Conservation (phyloP, 2,113 vertebrate species). For the Micronycteris hirsuta region DNA sequence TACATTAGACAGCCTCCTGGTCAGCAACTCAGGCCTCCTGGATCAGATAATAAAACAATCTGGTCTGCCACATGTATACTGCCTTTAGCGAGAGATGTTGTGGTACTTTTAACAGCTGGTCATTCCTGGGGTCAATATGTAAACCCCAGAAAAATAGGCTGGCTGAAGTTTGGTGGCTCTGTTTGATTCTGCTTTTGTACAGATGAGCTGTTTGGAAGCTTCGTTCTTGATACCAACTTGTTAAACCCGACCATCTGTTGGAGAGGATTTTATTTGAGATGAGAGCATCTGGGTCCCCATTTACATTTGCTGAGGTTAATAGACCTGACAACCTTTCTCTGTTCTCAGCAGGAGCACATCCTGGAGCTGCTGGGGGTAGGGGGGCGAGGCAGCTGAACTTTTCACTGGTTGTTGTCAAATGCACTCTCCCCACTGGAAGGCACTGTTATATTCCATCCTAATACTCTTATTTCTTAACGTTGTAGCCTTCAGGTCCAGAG, state of each 20-base stretch:
- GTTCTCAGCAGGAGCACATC: conserved; percentile 73
- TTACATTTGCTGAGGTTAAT: conserved; percentile 80
- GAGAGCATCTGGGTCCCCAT: conserved; percentile 70
- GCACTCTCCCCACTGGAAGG: not conserved
- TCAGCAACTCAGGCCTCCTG: not conserved
- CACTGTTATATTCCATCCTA: conserved; percentile 21
- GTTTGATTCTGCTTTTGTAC: not conserved
- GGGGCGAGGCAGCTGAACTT: conserved; percentile 51
- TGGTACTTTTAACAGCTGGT: not conserved
- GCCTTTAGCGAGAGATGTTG: not conserved
- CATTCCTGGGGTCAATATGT: not conserved
- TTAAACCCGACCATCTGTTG: conserved; percentile 70
- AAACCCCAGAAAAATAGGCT: not conserved
- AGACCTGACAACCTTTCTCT: conserved; percentile 77
- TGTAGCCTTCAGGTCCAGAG: not conserved
- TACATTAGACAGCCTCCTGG: not conserved
- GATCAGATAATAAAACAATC: not conserved
- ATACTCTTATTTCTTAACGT: not conserved
- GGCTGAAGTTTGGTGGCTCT: not conserved
- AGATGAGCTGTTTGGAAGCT: conserved; percentile 21
- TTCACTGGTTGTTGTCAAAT: conserved; percentile 26
- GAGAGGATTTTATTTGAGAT: conserved; percentile 71
- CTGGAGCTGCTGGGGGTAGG: conserved; percentile 45
- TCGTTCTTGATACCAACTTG: conserved; percentile 26
- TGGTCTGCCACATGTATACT: not conserved